Evolutionary conservation across 1,140 invertebrate genomes (phyloP).

Genomic region (Drosophila subpulchrella): DNA sequence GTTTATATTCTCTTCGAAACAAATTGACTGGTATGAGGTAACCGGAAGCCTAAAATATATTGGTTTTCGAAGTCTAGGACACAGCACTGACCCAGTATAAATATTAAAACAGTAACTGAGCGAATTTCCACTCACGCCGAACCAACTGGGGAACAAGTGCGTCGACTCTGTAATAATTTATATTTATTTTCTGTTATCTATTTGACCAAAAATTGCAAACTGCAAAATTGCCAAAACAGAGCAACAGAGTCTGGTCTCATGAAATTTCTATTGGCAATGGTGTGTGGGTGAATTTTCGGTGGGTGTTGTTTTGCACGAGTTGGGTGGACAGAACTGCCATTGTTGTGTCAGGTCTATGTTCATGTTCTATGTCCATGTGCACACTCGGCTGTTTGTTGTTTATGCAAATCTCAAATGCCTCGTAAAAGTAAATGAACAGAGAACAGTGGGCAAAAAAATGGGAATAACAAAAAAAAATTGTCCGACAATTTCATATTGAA

Average conservation of each 20-base stretch:
- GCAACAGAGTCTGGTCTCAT: slow-evolving; percentile 21
- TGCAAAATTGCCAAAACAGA: slow-evolving; percentile 31
- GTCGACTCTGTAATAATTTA: slow-evolving; percentile 48
- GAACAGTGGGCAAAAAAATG: slow-evolving; percentile 7
- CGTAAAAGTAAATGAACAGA: slow-evolving; percentile 56
- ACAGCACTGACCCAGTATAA: slow-evolving; percentile 34
- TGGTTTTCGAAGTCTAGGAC: neutral
- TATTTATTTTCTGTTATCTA: slow-evolving; percentile 61
- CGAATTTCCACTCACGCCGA: slow-evolving; percentile 21
- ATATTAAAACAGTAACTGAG: slow-evolving; percentile 37
- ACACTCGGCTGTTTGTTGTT: slow-evolving; percentile 27
- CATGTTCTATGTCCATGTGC: slow-evolving; percentile 22
- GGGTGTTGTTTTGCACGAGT: neutral
- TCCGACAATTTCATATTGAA: slow-evolving; percentile 34
- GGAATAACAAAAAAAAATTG: slow-evolving; percentile 6
- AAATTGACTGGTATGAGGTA: neutral
- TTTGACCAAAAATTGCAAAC: slow-evolving; percentile 56
- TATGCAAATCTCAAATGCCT: slow-evolving; percentile 63
- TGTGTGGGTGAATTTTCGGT: slow-evolving; percentile 6
- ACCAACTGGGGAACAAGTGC: slow-evolving; percentile 17
- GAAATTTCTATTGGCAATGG: slow-evolving; percentile 38
- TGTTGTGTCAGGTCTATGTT: slow-evolving; percentile 41
- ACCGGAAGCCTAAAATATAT: neutral
- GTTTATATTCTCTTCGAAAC: neutral
- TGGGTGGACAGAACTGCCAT: slow-evolving; percentile 20